Evolutionary conservation across 2,797 vertebrate genomes (phyloP).

Genomic region (Chiloscyllium punctatum): DNA sequence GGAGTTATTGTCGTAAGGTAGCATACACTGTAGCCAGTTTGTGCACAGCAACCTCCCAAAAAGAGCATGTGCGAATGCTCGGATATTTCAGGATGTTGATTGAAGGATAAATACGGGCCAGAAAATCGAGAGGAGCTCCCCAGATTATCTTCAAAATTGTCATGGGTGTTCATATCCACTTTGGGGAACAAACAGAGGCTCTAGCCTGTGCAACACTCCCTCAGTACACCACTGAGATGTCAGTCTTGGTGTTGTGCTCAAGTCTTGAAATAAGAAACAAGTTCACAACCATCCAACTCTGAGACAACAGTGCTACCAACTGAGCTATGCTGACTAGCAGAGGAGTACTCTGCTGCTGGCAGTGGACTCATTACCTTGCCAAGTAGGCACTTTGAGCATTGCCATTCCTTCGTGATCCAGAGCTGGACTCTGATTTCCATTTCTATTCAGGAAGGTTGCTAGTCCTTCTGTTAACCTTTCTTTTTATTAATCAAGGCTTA

Average conservation of each 20-base stretch:
- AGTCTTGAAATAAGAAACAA: neutral
- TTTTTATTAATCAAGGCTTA: too few species aligned
- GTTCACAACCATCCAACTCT: neutral
- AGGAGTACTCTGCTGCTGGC: neutral
- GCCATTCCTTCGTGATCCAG: neutral
- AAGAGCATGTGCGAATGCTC: neutral
- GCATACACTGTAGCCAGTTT: neutral
- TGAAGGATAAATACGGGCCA: neutral
- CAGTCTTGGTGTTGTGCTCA: neutral
- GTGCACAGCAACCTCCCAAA: neutral
- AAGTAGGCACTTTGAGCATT: neutral
- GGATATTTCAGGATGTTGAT: neutral
- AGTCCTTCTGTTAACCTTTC: neutral
- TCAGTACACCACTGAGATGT: neutral
- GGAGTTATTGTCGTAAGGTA: neutral
- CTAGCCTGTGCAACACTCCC: neutral
- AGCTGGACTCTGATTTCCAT: neutral
- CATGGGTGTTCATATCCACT: neutral
- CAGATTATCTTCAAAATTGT: neutral
- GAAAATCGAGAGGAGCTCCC: neutral
- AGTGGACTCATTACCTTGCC: neutral
- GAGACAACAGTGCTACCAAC: neutral
- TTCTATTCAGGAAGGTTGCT: neutral
- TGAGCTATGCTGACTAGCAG: neutral
- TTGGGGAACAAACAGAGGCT: neutral